These are phyloP conservation scores for Chunga burmeisteri DNA, from an alignment of 2,113 vertebrate genomes.

Conservation along the genomic window DNA sequence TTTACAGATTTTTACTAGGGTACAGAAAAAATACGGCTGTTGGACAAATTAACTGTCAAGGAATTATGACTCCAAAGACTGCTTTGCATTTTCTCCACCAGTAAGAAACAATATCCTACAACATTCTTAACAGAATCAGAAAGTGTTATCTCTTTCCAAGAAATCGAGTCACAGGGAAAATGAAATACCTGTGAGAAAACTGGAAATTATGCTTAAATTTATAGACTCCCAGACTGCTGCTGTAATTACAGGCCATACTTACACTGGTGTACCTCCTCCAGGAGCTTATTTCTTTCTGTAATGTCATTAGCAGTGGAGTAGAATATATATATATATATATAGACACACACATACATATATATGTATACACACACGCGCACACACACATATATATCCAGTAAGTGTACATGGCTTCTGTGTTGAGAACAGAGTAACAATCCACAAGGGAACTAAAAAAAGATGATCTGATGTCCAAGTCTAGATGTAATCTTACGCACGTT, in stretches of 20 bases:
- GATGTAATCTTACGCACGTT: not conserved
- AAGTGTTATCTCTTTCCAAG: not conserved
- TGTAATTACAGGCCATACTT: not conserved
- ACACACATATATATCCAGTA: not conserved
- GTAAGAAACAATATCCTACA: not conserved
- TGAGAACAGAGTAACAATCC: not conserved
- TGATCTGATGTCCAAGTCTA: not conserved
- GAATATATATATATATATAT: not conserved
- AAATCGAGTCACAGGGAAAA: not conserved
- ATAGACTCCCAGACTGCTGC: not conserved
- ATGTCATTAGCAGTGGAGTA: not conserved
- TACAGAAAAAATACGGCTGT: not conserved
- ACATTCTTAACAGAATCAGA: not conserved
- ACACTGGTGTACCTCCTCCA: not conserved
- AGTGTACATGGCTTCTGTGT: not conserved
- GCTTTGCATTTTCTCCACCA: not conserved
- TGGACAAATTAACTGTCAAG: not conserved
- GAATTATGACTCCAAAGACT: not conserved
- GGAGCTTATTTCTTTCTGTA: not conserved
- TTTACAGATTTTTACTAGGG: not conserved
- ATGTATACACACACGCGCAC: no score
- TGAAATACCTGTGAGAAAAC: not conserved
- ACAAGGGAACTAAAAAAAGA: not conserved
- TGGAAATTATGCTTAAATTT: not conserved
- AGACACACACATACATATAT: not conserved